Evolutionary conservation across 1,140 invertebrate genomes (phyloP), one percentile per base, ranked within the genome.

Genomic region (Brachionus manjavacas): DNA sequence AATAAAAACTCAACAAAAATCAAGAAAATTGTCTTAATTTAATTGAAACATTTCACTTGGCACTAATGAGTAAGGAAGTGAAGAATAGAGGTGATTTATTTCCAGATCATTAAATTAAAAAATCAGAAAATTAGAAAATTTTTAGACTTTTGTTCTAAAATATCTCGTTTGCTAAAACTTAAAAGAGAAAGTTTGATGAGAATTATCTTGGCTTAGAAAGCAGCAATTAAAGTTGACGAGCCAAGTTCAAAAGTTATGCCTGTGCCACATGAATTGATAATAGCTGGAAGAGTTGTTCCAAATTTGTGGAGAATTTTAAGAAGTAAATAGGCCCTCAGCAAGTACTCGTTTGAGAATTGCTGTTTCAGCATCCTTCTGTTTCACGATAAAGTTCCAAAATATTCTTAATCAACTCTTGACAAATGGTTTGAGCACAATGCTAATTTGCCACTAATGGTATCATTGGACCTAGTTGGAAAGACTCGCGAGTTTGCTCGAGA

Each of bases 401-500:
- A 93, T 88, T 92, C 92, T 4, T 93, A 92, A 86, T 90, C 92
- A 84, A 91, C 91, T 11, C 90, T 98, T 39, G 92, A 92, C 0
- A 86, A 91, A 25, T 97, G 94, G 93, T 98, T 93, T 93, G 49
- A 35, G 60, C 12, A 90, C n/a, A n/a, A n/a, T n/a, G n/a, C n/a
- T n/a, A 88, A 80, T 91, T 92, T 81, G 92, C 93, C 86, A 89
- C 87, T 20, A 89, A 92, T 86, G 92, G 92, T 46, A 92, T 99
- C 0, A 93, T 98, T 70, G 96, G 99, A 0, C 90, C 99, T 20
- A 97, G 99, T 90, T 99, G 99, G 90, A 97, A 99, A 91, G 98
- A 96, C 88, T 91, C 99, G 1, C n/a, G n/a, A n/a, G n/a, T n/a
- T n/a, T 99, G 99, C 91, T 97, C 97, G 0, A 98, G 96, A n/a